Evolutionary conservation across 1,140 invertebrate genomes (phyloP).

Genomic region (Heliconius hewitsoni): DNA sequence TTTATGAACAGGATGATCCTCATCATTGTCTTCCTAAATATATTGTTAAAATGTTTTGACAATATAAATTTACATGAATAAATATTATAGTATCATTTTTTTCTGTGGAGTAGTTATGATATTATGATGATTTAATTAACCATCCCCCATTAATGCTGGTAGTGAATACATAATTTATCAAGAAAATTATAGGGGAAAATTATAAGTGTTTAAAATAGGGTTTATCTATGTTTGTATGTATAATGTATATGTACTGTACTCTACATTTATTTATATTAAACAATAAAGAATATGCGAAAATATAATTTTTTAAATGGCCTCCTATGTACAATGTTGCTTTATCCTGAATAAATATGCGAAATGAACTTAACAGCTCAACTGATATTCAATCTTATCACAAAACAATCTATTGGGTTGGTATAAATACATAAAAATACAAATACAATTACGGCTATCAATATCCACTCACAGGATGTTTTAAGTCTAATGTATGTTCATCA

Average conservation of each 20-base stretch:
- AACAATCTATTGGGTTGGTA: neutral
- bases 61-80: neutral
- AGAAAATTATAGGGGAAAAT: too few relatives aligned
- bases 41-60: neutral
- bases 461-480: conserved; percentile 73
- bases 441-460: neutral
- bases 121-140: neutral
- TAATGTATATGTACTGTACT: too few relatives aligned
- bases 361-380: neutral
- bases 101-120: neutral
- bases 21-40: conserved; percentile 46
- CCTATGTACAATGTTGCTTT: neutral
- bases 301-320: neutral
- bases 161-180: too few relatives aligned
- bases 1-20: conserved; percentile 47
- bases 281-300: neutral
- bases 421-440: neutral
- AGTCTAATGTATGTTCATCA: conserved; percentile 77
- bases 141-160: neutral
- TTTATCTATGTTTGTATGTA: too few relatives aligned
- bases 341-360: neutral
- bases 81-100: neutral
- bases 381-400: neutral
- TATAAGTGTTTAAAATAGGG: too few relatives aligned
- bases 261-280: too few relatives aligned